Evolutionary conservation across 2,113 vertebrate species (phyloP), one percentile per base, ranked within the genome.

Genomic region (Ploceus nigricollis): DNA sequence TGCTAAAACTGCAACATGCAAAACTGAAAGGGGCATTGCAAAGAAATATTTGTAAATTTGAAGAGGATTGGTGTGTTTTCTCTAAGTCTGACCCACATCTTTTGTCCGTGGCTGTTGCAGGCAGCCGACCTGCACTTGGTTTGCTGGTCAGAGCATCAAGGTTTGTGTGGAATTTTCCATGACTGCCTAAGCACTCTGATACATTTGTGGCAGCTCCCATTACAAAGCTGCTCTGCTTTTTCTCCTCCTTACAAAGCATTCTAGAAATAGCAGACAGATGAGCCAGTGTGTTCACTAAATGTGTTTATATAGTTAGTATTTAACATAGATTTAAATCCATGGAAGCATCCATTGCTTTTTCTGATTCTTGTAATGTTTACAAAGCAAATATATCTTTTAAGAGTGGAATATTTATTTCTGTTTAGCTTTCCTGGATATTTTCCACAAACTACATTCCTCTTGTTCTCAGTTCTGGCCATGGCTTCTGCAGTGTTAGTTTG

Each of bases 131-230:
- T 85, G 93, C 51, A 6, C 91, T 94, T 94, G 37, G 21, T 96
- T 92, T 86, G 86, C 90, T 96, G 94, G 89, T 93, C 66, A 87
- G 83, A 96, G 96, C 96, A 92, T 96, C 95, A 92, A 91, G 96
- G 93, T 97, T 97, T 96, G 90, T 82, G 95, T 98, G 98, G 98
- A 98, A 98, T 98, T 98, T 98, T 98, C 98, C 98, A 97, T 97
- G 96, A 96, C 97, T 97, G 96, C 92, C 96, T 97, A 61, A 90
- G 96, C 96, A 91, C 87, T 96, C 94, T 79, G 95, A 94, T 95
- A 85, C 77, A 40, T 94, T 94, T 95, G 96, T 95, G 95, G 90
- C 90, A 94, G 87, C 97, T 95, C 92, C 87, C 90, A 30, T 97
- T 92, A 97, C 87, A 96, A 96, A 97, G 94, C 95, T 87, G 85